phyloP scores from a whole-genome alignment of 1,140 invertebrate species.

The Aphidius gifuensis region DNA sequence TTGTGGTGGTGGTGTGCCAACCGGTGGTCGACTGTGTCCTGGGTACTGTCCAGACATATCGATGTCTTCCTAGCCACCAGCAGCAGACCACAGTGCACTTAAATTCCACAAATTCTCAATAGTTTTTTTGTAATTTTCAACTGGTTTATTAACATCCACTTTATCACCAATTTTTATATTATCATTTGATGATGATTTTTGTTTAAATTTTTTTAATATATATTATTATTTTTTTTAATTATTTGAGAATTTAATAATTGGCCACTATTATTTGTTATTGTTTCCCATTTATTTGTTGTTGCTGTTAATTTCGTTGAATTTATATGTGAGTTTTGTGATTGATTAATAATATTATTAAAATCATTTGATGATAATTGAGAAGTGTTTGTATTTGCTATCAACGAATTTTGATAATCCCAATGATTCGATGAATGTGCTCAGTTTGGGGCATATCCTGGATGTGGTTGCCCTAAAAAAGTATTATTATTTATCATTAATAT shows the following conservation, averaged over 20 bases:
- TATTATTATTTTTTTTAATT: too few species aligned
- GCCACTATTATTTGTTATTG: too few species aligned
- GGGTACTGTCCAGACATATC: conserved; percentile 53
- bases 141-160: conserved; percentile 17
- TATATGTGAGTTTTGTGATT: too few species aligned
- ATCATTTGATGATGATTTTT: too few species aligned
- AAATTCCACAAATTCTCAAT: conserved; percentile 14
- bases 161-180: neutral
- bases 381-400: conserved; percentile 37
- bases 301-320: too few species aligned
- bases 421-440: conserved; percentile 43
- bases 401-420: conserved; percentile 37
- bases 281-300: too few species aligned
- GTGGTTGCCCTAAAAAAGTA: conserved; percentile 34
- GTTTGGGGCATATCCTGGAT: conserved; percentile 42
- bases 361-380: conserved; percentile 12
- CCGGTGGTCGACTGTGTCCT: conserved; percentile 50
- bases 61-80: conserved; percentile 30
- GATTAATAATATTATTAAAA: neutral
- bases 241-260: too few species aligned
- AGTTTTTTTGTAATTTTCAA: conserved; percentile 5
- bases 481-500: conserved; percentile 1
- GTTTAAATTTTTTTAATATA: too few species aligned
- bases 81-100: conserved; percentile 2
- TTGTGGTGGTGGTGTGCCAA: conserved; percentile 51